A percentile compares a stretch with the other conserved stretches of the same genome.
phyloP scores from a whole-genome alignment of 2,113 vertebrate genomes.

The Bothrops jararaca region DNA sequence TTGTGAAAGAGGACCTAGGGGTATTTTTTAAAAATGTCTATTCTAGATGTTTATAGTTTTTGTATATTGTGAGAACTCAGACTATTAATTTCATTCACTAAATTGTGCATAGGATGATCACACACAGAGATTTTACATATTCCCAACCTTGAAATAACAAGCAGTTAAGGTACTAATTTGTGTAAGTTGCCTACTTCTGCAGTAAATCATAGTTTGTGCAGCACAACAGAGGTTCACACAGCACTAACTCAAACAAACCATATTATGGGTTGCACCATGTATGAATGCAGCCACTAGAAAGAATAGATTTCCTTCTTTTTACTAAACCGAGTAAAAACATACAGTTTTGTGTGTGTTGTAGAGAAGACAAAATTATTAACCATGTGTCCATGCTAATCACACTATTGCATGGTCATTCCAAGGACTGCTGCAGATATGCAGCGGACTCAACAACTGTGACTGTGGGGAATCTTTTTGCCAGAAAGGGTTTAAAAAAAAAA shows the following conservation, averaged over 20 bases:
- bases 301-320: background rate
- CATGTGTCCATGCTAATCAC: background rate
- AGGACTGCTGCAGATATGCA: background rate
- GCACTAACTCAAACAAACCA: background rate
- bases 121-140: background rate
- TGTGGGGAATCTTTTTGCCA: background rate
- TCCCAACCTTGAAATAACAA: background rate
- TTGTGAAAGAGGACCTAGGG: background rate
- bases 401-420: background rate
- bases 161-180: background rate
- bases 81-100: background rate
- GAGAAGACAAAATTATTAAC: background rate
- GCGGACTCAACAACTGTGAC: background rate
- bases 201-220: background rate
- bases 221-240: background rate
- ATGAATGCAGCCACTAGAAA: background rate
- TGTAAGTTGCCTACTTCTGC: background rate
- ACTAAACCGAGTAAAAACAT: background rate
- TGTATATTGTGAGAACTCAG: background rate
- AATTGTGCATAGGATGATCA: background rate
- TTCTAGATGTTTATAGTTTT: background rate
- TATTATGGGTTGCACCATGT: background rate
- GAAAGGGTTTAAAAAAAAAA: too few relatives aligned
- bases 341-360: background rate
- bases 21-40: background rate